Evolutionary conservation across 2,113 vertebrate species (phyloP), one percentile per base, ranked within the genome.

Genomic region (Ia io): DNA sequence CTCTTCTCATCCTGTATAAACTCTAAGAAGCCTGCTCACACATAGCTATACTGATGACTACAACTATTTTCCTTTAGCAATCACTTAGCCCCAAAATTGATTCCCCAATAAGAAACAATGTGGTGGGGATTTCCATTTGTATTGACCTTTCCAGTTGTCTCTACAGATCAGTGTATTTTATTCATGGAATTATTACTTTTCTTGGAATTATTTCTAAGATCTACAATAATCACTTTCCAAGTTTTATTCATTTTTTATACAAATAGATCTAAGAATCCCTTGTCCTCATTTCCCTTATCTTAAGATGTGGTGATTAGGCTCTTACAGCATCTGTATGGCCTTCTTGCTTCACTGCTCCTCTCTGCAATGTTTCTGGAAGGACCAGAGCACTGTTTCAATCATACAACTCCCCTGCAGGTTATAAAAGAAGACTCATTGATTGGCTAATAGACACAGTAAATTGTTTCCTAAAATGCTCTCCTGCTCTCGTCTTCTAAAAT

Each of bases 401-500:
- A 63, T 17, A 69, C 28, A 93, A 73, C 40, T 61, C 65, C 71
- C 76, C 32, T 37, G 28, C 25, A 77, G 22, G 84, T 91, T 84
- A 82, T 63, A 90, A 95, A 84, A 91, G 22, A 61, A 84, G 56
- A 23, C 1, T 88, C 35, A 12, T 35, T 78, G 74, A 78, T 42
- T 77, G 20, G 25, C 44, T 91, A 96, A 96, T 63, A 49, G 59
- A 91, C 35, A 74, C 30, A 89, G 73, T 73, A 40, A 53, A 86
- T 93, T 77, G 76, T 89, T 97, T 95, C 70, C 74, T 94, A n/a
- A 74, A 88, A 91, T 88, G 56, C 25, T 82, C n/a, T 80, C 10
- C 37, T 78, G 51, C 49, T 91, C 89, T 91, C 76, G 71, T 93
- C 80, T 96, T 95, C 37, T 71, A 89, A 97, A 93, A 96, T 93